These are phyloP conservation scores for Cricetomys ansorgei DNA, from an alignment of 2,113 vertebrate species.

Conservation along the genomic window DNA sequence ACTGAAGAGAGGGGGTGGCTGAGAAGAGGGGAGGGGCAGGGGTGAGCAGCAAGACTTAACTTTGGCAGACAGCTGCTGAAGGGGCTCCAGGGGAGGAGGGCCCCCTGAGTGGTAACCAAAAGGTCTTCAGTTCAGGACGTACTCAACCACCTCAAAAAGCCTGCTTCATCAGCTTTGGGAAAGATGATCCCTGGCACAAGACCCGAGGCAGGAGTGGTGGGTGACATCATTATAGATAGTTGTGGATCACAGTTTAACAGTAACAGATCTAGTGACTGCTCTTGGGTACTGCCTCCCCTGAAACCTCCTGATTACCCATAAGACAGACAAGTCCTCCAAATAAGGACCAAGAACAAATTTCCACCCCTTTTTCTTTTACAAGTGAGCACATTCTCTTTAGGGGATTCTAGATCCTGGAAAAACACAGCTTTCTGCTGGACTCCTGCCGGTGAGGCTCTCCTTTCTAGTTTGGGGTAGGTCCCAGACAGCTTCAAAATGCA, in stretches of 20 bases:
- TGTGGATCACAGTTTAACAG: neutral
- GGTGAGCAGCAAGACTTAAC: neutral
- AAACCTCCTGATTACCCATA: neutral
- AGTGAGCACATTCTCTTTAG: neutral
- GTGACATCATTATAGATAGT: neutral
- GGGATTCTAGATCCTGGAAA: conserved; percentile 9
- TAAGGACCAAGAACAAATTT: conserved; percentile 19
- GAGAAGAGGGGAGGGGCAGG: neutral
- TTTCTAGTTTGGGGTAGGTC: conserved; percentile 38
- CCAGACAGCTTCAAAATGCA: neutral
- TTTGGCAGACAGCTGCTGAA: conserved; percentile 35
- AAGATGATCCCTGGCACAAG: neutral
- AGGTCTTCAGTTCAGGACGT: conserved; percentile 7
- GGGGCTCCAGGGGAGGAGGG: neutral
- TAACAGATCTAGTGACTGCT: neutral
- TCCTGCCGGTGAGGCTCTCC: neutral
- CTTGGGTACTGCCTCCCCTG: neutral
- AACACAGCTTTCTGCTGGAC: neutral
- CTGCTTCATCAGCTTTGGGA: neutral
- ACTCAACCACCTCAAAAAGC: neutral
- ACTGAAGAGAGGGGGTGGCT: neutral
- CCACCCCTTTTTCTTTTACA: conserved; percentile 15
- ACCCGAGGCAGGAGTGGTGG: neutral
- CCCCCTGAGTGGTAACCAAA: neutral
- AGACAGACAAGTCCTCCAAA: conserved; percentile 13